Evolutionary conservation across 2,797 vertebrate genomes (phyloP), one percentile per base, ranked within the genome.

Genomic region (Rhinophrynus dorsalis): DNA sequence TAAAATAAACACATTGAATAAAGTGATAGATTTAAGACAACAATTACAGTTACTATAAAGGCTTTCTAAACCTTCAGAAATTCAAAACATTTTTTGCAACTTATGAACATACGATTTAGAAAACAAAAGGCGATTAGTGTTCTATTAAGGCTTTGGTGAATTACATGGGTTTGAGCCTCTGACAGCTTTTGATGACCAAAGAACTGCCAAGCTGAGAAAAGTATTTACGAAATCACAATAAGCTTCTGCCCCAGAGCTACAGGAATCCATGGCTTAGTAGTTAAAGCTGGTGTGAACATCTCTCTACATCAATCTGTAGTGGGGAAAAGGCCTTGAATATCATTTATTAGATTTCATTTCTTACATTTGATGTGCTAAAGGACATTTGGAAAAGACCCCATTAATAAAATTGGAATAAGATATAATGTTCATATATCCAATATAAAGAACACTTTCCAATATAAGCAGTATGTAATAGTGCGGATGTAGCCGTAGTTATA

Each of bases 301-400:
- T 71, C 52, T 30, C 11, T 29, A 51, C 51, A 65, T 64, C 51
- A 64, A 64, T 64, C 64, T 72, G 60, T 26, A 57, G 68, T 57
- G 20, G 51, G 17, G 29, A 40, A 64, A 71, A 71, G 57, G 32
- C 30, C 30, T 50, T 56, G 32, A 71, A 57, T 71, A 63, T 61
- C n/a, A n/a, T n/a, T n/a, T n/a, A n/a, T n/a, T n/a, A 18, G 18
- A 57, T 71, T 70, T 56, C 48, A 56, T 64, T 64, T 64, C 67
- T 52, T 52, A 52, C 30, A 40, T 52, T 51, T 44, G 10, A n/a
- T 27, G 9, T 33, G 26, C 9, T 12, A 35, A 60, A 60, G 57
- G 56, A 50, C 18, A 8, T 68, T 30, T 67, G 15, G n/a, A 38
- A 58, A 3, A 47, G 21, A 67, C 27, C 38, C 10, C 9, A 20